Evolutionary conservation across 2,888 invertebrate species (phyloP).

Genomic region (Caenorhabditis macrosperma): DNA sequence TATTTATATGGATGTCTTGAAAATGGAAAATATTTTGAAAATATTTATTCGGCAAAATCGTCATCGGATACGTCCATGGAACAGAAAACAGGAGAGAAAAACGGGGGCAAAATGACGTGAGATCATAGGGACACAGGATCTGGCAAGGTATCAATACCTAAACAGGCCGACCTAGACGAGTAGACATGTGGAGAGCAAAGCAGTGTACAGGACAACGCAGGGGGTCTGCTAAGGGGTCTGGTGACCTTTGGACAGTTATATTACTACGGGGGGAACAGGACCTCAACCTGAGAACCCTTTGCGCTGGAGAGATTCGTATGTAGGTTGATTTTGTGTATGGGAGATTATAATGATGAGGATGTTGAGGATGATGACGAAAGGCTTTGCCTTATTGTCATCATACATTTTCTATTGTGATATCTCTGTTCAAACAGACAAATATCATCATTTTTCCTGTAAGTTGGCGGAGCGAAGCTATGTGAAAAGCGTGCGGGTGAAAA

Average conservation of each 20-base stretch:
- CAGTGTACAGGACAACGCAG: not conserved
- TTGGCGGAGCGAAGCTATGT: not conserved
- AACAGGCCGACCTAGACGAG: slow-evolving; percentile 15
- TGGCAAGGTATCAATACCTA: slow-evolving; percentile 37
- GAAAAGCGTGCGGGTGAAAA: slow-evolving; percentile 4
- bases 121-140: slow-evolving; percentile 17
- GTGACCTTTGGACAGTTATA: not conserved
- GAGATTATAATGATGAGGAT: too few species aligned
- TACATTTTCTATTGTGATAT: not conserved
- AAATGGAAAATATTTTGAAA: not conserved
- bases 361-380: not conserved
- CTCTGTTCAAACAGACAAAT: not conserved
- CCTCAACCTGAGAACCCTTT: slow-evolving; percentile 1
- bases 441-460: not conserved
- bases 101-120: slow-evolving; percentile 5
- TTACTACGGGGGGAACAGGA: not conserved
- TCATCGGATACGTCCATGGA: too few species aligned
- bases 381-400: not conserved
- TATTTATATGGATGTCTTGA: too few species aligned
- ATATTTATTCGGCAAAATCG: too few species aligned
- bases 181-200: not conserved
- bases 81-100: not conserved
- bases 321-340: too few species aligned
- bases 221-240: not conserved
- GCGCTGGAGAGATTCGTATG: not conserved